Evolutionary conservation across 2,113 vertebrate genomes (phyloP).

Genomic region (Actenoides lindsayi): DNA sequence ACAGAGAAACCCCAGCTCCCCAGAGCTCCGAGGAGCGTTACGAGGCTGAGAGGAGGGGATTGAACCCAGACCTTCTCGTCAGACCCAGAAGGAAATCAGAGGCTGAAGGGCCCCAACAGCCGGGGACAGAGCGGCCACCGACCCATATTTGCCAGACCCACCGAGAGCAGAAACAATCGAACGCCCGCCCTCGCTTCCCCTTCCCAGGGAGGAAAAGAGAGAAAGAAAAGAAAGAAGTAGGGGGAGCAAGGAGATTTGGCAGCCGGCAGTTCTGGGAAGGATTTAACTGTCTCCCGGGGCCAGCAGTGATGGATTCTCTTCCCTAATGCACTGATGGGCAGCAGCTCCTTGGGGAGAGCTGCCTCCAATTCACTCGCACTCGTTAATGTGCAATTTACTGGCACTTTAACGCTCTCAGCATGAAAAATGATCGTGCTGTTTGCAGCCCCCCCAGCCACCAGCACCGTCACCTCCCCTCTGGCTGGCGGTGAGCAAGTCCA

Average conservation of each 20-base stretch:
- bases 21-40: neutral
- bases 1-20: accelerated
- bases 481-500: constrained; percentile 1
- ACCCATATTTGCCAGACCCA: neutral
- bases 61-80: neutral
- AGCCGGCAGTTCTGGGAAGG: constrained; percentile 71
- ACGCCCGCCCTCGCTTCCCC: constrained; percentile 10
- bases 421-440: constrained; percentile 72
- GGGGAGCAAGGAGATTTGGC: constrained; percentile 33
- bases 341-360: constrained; percentile 63
- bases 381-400: constrained; percentile 81
- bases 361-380: constrained; percentile 72
- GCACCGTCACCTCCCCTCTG: constrained; percentile 26
- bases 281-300: constrained; percentile 69
- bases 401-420: constrained; percentile 77
- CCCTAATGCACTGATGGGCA: constrained; percentile 72
- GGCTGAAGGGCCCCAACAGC: neutral
- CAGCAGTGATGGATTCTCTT: constrained; percentile 71
- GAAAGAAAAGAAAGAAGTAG: constrained; percentile 19
- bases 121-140: neutral
- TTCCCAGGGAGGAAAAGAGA: neutral
- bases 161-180: neutral
- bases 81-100: neutral
- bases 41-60: neutral
- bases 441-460: constrained; percentile 43